These are phyloP conservation scores for Halcyon badia DNA, from an alignment of 2,797 vertebrate species.

Conservation along the genomic window DNA sequence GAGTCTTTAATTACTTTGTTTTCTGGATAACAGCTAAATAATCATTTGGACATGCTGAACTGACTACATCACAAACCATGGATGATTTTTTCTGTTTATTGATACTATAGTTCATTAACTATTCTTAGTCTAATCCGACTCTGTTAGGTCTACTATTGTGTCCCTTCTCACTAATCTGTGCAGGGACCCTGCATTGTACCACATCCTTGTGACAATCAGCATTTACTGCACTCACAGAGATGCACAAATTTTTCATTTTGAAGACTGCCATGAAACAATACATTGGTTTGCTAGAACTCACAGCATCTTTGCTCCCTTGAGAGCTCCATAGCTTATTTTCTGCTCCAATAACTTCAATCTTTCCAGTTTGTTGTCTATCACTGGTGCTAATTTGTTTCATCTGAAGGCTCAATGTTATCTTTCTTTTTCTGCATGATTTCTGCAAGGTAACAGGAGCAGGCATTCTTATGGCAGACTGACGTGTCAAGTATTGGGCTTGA, in stretches of 20 bases:
- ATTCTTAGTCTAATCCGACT: not conserved
- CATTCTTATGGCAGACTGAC: not conserved
- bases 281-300: not conserved
- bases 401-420: not conserved
- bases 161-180: not conserved
- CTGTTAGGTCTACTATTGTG: not conserved
- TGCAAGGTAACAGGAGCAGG: not conserved
- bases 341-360: not conserved
- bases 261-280: not conserved
- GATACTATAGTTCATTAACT: not conserved
- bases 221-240: not conserved
- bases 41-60: not conserved
- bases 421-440: not conserved
- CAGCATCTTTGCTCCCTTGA: not conserved
- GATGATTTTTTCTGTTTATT: not conserved
- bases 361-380: constrained; percentile 1
- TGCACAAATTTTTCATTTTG: not conserved
- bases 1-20: not conserved
- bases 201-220: not conserved
- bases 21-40: not conserved
- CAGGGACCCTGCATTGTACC: not conserved
- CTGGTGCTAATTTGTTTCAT: not conserved
- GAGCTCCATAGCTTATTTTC: constrained; percentile 11
- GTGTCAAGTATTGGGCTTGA: not conserved
- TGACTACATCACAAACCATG: accelerated